phyloP scores from a whole-genome alignment of 2,888 invertebrate genomes.

The Phorcus lineatus region DNA sequence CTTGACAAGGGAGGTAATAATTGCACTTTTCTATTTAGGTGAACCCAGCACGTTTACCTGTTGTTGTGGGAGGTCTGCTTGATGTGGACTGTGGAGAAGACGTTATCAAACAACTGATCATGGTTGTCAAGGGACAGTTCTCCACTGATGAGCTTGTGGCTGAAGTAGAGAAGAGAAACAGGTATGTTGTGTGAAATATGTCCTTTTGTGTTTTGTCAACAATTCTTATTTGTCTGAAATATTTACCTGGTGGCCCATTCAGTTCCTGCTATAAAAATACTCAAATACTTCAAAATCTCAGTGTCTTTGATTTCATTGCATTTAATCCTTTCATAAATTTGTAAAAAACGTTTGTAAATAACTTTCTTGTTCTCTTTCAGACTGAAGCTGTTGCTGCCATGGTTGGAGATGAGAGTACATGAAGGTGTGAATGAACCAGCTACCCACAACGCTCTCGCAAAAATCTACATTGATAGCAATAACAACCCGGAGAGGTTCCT shows the following conservation, averaged over 20 bases:
- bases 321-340: not conserved
- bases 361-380: constrained; percentile 79
- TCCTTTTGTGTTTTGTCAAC: too few relatives aligned
- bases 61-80: constrained; percentile 96
- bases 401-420: constrained; percentile 97
- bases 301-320: not conserved
- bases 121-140: constrained; percentile 95
- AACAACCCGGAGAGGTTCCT: constrained; percentile 97
- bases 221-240: not conserved
- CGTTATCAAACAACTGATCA: constrained; percentile 97
- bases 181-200: constrained; percentile 62
- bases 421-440: constrained; percentile 98
- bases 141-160: constrained; percentile 99
- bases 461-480: constrained; percentile 99
- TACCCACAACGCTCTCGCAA: constrained; percentile 98
- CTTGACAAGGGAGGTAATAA: too few relatives aligned
- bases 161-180: constrained; percentile 82
- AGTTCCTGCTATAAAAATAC: not conserved
- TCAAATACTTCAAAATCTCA: not conserved
- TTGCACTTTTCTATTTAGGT: constrained; percentile 79
- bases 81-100: constrained; percentile 99
- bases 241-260: not conserved
- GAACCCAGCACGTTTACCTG: constrained; percentile 97
- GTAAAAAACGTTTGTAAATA: not conserved
- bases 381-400: constrained; percentile 93